A percentile compares a stretch with the other conserved stretches of the same genome.
Evolutionary conservation across 2,888 invertebrate species (phyloP).

Genomic region (Apotomis betuletana): DNA sequence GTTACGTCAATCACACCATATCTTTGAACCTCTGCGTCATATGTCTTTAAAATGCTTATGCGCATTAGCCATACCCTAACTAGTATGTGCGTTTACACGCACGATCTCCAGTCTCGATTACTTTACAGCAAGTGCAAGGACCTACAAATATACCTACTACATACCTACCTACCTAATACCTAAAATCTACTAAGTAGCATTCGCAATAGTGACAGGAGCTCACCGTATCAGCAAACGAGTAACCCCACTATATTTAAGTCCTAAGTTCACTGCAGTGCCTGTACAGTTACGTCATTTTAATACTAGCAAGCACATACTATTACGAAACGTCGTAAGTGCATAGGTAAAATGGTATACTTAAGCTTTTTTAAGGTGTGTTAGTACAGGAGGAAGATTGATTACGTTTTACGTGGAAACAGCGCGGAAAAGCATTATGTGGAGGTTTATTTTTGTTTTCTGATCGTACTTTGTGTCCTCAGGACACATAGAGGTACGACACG

Average conservation of each 20-base stretch:
- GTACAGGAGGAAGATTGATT: constrained; percentile 30
- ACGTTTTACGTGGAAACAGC: constrained; percentile 21
- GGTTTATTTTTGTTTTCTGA: constrained; percentile 4
- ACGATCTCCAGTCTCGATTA: no score
- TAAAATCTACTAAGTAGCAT: neutral
- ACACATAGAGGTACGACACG: neutral
- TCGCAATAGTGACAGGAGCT: constrained; percentile 2
- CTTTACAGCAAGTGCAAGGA: no score
- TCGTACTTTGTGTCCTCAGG: neutral
- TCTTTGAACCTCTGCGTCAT: no score
- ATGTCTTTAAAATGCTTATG: no score
- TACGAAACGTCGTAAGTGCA: neutral
- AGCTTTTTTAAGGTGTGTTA: neutral
- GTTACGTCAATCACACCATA: no score
- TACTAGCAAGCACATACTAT: neutral
- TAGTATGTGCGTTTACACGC: no score
- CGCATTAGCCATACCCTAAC: no score
- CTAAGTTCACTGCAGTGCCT: neutral
- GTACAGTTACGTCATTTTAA: neutral
- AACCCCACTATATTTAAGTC: neutral
- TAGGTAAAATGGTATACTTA: neutral
- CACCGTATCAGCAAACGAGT: neutral
- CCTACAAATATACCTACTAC: no score
- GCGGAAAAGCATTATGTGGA: constrained; percentile 16
- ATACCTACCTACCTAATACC: no score